Base-by-base conservation (phyloP, 2,888 invertebrate species). In the Helicoverpa assulta region DNA sequence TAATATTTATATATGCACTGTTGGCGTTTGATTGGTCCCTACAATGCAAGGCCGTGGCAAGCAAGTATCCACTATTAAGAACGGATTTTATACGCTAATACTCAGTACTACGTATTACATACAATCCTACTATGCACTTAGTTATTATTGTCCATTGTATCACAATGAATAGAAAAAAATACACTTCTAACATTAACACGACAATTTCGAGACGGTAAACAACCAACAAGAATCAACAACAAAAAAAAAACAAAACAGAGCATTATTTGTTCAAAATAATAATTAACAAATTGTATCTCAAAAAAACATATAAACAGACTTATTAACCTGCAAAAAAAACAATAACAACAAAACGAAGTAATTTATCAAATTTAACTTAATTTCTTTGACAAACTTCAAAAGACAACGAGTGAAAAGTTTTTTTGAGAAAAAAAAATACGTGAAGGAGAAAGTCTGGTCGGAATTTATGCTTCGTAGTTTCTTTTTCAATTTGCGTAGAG, bases 401-500 rank as follows among this genome's bases (percentile, higher is more conserved):
- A 78, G 82, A 82, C 70, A 86, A 84, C 79, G 80, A 75, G 74
- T 68, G 78, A 50, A 67, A 70, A 81, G 70, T 43, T 60, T 82
- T 66, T 50, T 57, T 63, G 60, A 52, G 18, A 10, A 16, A 54
- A 60, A 64, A 66, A 76, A 78, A 56, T 37, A 18, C 19, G 10
- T 5, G 12, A 16, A 76, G 50, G 29, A n/a, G 10, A 59, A 69
- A 82, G 77, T 89, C 89, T 88, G 87, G 85, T 73, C 78, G 63
- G 81, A 90, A 92, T 93, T 91, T 92, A 91, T 89, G 89, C 82
- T 81, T 66, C 78, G 89, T 87, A 88, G 89, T 93, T 91, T 89
- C 90, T 92, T 92, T 91, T 93, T 89, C 91, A 92, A 92, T 93
- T 92, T 90, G 84, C 81, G 73, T 81, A 78, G 77, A 78, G 86